A percentile compares a stretch with the other conserved stretches of the same genome.
These are phyloP conservation scores for Callyntrura sp. DNA, from an alignment of 2,888 invertebrate genomes.

Conservation along the genomic window DNA sequence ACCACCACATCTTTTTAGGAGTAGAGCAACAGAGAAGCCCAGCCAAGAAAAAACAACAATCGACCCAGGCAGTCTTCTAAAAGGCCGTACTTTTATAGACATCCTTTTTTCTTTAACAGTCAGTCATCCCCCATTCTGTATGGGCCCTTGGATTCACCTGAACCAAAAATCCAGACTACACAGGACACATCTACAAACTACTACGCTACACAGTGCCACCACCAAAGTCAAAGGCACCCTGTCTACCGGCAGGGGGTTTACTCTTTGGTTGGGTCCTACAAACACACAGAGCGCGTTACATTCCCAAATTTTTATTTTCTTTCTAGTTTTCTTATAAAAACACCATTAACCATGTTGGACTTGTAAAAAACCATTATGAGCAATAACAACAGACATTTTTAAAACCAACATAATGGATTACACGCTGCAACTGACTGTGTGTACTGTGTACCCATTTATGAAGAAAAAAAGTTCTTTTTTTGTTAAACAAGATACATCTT, in stretches of 20 bases:
- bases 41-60: constrained; percentile 67
- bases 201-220: not conserved
- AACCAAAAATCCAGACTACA: not conserved
- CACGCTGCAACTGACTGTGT: constrained; percentile 50
- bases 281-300: not conserved
- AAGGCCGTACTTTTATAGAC: no score
- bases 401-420: constrained; percentile 78
- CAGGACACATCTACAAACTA: no score
- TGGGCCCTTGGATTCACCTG: constrained; percentile 41
- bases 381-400: constrained; percentile 76
- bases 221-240: constrained; percentile 62
- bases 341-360: constrained; percentile 26
- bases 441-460: constrained; percentile 12
- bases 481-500: not conserved
- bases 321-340: constrained; percentile 61
- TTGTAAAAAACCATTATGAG: constrained; percentile 66
- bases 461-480: not conserved
- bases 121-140: not conserved
- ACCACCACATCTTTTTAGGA: no score
- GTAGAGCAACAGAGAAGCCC: not conserved
- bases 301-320: constrained; percentile 48
- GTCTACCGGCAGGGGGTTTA: not conserved
- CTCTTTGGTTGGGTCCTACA: not conserved
- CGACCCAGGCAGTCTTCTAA: constrained; percentile 66
- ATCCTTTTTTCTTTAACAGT: not conserved